Conservation (phyloP, 2,113 vertebrate species). For the Rynchops niger region DNA sequence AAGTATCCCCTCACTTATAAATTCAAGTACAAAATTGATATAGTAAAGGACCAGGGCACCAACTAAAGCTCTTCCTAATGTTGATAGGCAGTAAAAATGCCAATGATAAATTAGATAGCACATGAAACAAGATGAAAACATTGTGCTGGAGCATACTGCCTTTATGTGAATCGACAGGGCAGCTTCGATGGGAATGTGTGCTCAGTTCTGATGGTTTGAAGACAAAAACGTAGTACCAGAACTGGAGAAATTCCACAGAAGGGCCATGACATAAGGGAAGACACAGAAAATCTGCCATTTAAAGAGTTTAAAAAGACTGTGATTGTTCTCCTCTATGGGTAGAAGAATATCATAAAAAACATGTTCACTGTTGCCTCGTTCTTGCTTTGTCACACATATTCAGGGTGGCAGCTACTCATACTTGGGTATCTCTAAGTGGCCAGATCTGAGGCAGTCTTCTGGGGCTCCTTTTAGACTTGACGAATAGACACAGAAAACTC, state of each 20-base stretch:
- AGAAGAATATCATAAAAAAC: neutral
- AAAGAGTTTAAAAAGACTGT: neutral
- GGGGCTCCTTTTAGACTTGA: neutral
- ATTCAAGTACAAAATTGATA: neutral
- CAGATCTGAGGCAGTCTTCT: neutral
- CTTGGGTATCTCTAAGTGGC: neutral
- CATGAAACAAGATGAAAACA: neutral
- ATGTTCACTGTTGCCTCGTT: neutral
- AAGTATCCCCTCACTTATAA: neutral
- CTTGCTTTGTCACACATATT: neutral
- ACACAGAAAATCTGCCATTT: neutral
- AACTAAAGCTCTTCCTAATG: neutral
- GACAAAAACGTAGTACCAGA: neutral
- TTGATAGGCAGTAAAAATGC: neutral
- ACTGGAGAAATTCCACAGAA: neutral
- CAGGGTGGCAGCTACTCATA: neutral
- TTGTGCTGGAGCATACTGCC: neutral
- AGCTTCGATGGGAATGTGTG: neutral
- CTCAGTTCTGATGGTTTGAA: neutral
- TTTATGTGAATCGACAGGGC: neutral
- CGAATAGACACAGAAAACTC: neutral
- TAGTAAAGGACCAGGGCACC: neutral
- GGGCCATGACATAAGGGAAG: neutral
- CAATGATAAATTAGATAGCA: neutral
- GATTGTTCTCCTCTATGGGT: neutral